A percentile compares a stretch with the other conserved stretches of the same genome.
These are phyloP conservation scores for human DNA, from an alignment of 2,113 vertebrate species.

Conservation along the genomic window GRCh38 chr3:115015001-115015500, in stretches of 20 bases:
- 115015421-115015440: no score
- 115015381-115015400: no score
- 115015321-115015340: no score
- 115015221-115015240: not conserved
- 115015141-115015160: conserved; percentile 79
- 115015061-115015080: conserved; percentile 60
- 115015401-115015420: no score
- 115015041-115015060: conserved; percentile 37
- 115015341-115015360: no score
- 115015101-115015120: conserved; percentile 67
- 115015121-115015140: conserved; percentile 80
- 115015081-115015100: conserved; percentile 69
- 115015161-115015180: conserved; percentile 73
- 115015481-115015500: no score
- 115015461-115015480: no score
- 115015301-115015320: no score
- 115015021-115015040: conserved; percentile 50
- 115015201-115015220: conserved; percentile 67
- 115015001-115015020: conserved; percentile 56
- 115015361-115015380: no score
- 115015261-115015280: conserved; percentile 16
- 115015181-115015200: conserved; percentile 62
- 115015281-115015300: conserved; percentile 32
- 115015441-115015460: no score
- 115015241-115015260: conserved; percentile 11